Base-by-base conservation (phyloP, 1,140 invertebrate genomes). In the Sipha flava region DNA sequence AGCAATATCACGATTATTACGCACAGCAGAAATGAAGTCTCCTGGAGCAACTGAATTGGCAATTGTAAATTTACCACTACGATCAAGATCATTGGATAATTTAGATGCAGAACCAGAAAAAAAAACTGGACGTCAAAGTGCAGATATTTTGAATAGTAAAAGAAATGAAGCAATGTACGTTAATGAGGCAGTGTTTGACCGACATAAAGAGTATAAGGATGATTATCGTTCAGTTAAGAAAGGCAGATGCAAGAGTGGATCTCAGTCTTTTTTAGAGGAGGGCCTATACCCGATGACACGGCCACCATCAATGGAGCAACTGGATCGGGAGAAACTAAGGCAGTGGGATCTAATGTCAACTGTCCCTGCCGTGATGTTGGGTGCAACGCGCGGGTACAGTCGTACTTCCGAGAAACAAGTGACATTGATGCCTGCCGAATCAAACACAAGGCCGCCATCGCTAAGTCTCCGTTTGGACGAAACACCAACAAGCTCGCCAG, bases 301-400 rank as follows among this genome's bases (percentile, higher is more conserved):
- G 21, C 81, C 81, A 62, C 82, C 83, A 34, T 82, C 84, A 54
- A 81, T 82, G 77, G 92, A 93, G 84, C 73, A 77, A 43, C 90
- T 94, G 82, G 93, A 94, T 87, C 89, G 93, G 82, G 93, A 94
- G 86, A 94, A 92, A 82, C 88, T 94, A 81, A 88, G 93, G 43
- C 93, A 94, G 84, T 94, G 93, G 93, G 93, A 95, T 86, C 88
- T 94, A 81, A 89, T 94, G 89, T 94, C 93, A 57, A 93, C 92
- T 87, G 92, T 89, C 81, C 88, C 88, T 84, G 86, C 87, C 70
- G 85, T 87, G 82, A 83, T 83, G 82, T 79, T 83, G 26, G 80
- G 81, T 66, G 79, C 62, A 70, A 81, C 72, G 66, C 80, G 70
- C 54, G 72, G 31, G 72, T 66, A 34, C 80, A 80, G 34, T 70